A percentile compares a stretch with the other conserved stretches of the same genome.
Evolutionary conservation across 2,113 vertebrate genomes (phyloP).

Genomic region (Podarcis muralis): DNA sequence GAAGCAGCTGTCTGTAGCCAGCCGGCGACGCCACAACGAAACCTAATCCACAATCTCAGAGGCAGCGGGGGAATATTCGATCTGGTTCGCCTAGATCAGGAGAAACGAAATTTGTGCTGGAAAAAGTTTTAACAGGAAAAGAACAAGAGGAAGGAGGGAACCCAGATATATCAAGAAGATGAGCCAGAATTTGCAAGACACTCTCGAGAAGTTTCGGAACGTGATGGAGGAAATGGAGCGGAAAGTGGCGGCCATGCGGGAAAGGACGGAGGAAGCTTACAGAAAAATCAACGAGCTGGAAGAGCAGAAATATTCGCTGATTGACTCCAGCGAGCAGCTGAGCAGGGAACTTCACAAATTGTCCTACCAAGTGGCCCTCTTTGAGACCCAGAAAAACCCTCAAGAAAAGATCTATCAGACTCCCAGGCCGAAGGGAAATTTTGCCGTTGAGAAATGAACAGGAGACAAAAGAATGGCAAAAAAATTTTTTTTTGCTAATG

Average conservation of each 20-base stretch:
- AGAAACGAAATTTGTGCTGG: not conserved
- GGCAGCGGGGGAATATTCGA: not conserved
- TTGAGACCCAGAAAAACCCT: not conserved
- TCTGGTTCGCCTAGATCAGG: no score
- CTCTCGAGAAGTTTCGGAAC: not conserved
- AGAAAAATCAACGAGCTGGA: constrained; percentile 12
- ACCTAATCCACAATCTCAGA: not conserved
- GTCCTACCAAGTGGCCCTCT: not conserved
- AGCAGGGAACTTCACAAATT: not conserved
- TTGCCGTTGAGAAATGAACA: not conserved
- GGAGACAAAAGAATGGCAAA: not conserved
- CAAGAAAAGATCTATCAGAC: not conserved
- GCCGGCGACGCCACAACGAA: no score
- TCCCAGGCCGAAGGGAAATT: not conserved
- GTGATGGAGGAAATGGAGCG: constrained; percentile 13
- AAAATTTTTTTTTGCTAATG: not conserved
- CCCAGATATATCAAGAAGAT: not conserved
- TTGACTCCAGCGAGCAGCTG: not conserved
- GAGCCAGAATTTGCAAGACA: constrained; percentile 1
- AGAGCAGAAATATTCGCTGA: not conserved
- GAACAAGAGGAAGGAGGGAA: no score
- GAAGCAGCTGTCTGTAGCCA: not conserved
- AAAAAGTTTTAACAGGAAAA: no score
- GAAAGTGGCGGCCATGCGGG: not conserved
- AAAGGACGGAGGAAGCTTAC: not conserved